These are phyloP conservation scores for Proales similis DNA, from an alignment of 1,140 invertebrate species.

Conservation along the genomic window DNA sequence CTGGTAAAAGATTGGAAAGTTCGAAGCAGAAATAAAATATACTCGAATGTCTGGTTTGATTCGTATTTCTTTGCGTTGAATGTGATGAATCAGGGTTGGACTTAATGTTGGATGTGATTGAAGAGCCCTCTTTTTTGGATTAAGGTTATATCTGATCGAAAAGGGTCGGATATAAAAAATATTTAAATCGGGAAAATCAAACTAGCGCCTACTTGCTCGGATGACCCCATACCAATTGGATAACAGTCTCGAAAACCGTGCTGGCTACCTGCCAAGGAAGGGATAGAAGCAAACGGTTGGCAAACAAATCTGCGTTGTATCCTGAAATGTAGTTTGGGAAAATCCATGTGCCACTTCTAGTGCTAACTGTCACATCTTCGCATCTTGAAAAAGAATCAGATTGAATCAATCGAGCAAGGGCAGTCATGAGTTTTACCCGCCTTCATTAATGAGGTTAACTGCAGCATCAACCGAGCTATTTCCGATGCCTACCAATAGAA, in stretches of 20 bases:
- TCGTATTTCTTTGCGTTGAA: conserved; percentile 45
- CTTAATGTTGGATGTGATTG: conserved; percentile 50
- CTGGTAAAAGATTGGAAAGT: too few species aligned
- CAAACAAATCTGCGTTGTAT: conserved; percentile 44
- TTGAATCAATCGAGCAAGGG: background rate
- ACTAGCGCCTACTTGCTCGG: conserved; percentile 42
- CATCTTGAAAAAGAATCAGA: conserved; percentile 40
- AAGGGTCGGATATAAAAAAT: background rate
- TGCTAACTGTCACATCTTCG: conserved; percentile 45
- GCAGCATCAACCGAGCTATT: conserved; percentile 50
- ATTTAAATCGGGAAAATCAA: too few species aligned
- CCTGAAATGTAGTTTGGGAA: conserved; percentile 48
- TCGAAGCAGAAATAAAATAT: too few species aligned
- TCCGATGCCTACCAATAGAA: conserved; percentile 48
- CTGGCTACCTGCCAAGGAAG: conserved; percentile 43
- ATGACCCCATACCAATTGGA: conserved; percentile 43
- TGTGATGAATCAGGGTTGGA: conserved; percentile 47
- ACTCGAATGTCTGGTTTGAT: conserved; percentile 47
- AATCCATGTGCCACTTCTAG: conserved; percentile 48
- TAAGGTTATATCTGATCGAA: conserved; percentile 45
- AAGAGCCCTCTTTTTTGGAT: conserved; percentile 47
- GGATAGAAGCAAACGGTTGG: conserved; percentile 44
- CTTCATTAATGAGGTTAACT: conserved; percentile 44
- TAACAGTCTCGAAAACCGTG: conserved; percentile 43
- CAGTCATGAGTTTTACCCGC: conserved; percentile 41